Evolutionary conservation across 2,797 vertebrate genomes (phyloP).

Genomic region (Gallinago nigripennis): DNA sequence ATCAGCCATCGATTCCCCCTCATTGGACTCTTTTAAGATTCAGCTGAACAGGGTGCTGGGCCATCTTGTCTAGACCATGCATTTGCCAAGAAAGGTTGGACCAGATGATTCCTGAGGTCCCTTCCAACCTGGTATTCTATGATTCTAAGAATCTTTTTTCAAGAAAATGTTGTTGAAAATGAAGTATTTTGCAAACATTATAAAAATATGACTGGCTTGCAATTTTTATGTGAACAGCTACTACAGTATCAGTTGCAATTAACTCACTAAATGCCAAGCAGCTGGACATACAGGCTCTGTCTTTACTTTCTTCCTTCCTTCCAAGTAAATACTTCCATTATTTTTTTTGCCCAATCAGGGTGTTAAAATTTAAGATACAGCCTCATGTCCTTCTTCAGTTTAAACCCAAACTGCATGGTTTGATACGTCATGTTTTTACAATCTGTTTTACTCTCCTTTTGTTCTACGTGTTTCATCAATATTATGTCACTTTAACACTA

Average conservation of each 20-base stretch:
- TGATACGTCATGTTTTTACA: not conserved
- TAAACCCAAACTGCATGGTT: not conserved
- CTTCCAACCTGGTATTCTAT: not conserved
- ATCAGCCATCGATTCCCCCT: not conserved
- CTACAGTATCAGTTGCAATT: not conserved
- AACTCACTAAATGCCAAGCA: not conserved
- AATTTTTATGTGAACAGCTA: not conserved
- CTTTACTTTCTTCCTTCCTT: not conserved
- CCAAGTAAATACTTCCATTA: not conserved
- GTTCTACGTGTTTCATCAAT: not conserved
- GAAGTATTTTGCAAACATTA: not conserved
- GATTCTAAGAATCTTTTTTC: not conserved
- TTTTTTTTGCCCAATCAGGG: not conserved
- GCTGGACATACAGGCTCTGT: not conserved
- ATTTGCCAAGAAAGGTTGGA: not conserved
- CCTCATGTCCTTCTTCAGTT: not conserved
- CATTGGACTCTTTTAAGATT: not conserved
- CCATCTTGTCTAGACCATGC: not conserved
- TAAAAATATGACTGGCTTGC: not conserved
- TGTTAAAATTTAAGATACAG: not conserved
- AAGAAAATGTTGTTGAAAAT: not conserved
- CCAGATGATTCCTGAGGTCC: not conserved
- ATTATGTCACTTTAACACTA: not conserved
- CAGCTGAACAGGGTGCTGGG: not conserved
- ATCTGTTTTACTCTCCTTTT: not conserved